phyloP scores from a whole-genome alignment of 2,113 vertebrate species.

The Malurus cyaneus region DNA sequence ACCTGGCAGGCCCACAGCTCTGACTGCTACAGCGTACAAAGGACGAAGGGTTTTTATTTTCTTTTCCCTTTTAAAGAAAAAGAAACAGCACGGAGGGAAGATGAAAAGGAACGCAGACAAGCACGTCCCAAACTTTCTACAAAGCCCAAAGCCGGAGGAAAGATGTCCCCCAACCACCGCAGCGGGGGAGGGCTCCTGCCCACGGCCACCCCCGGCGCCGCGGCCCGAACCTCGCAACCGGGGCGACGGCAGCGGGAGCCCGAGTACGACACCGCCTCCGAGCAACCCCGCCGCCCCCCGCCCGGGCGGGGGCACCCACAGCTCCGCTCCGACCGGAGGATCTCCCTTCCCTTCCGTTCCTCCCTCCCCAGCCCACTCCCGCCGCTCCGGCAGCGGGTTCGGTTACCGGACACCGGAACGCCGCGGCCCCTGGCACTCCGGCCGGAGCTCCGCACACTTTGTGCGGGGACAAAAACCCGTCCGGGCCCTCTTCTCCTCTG shows the following conservation, averaged over 20 bases:
- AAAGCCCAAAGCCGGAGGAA: neutral
- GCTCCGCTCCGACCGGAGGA: neutral
- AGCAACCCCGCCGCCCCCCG: neutral
- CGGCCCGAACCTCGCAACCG: neutral
- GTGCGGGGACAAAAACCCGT: neutral
- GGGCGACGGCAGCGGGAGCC: neutral
- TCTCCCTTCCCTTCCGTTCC: neutral
- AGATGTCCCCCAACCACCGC: neutral
- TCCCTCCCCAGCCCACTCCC: neutral
- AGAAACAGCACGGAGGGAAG: neutral
- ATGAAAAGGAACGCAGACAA: neutral
- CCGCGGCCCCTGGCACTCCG: neutral
- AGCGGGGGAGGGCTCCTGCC: neutral
- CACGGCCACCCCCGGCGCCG: neutral
- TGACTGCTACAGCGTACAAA: neutral
- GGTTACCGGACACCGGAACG: constrained; percentile 17
- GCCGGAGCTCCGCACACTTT: neutral
- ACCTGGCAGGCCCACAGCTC: neutral
- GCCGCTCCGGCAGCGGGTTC: neutral
- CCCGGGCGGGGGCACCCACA: neutral
- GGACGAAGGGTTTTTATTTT: neutral
- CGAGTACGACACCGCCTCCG: neutral
- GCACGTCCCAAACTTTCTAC: neutral
- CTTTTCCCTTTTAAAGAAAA: neutral
- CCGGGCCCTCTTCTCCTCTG: neutral